Base-by-base conservation (phyloP, 2,797 vertebrate species). In the Falco rusticolus region DNA sequence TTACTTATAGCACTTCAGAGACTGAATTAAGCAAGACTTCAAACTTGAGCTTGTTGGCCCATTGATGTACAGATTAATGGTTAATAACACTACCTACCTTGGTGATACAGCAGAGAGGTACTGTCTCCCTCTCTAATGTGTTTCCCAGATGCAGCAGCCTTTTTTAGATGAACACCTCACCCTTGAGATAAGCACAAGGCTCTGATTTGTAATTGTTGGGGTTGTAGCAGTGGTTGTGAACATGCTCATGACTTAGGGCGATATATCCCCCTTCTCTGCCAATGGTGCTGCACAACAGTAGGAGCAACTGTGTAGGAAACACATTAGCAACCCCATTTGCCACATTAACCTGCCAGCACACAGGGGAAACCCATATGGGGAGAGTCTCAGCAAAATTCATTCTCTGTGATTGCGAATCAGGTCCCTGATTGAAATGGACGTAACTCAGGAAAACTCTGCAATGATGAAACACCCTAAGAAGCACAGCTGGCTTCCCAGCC, bases 171-270 rank as follows among this genome's bases (percentile, higher is more conserved):
- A 13, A n/a, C 17, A 8, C 10, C 22, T 75, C 3, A 0, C 7
- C 33, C 45, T 31, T 53, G 57, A 82, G 51, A 66, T n/a, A 50
- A 87, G 19, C 16, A 5, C 16, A 6, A 39, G 26, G 34, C 28
- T 89, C 68, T 53, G 51, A 25, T 37, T 64, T 64, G 8, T 13
- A 28, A 25, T 21, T 43, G 13, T 9, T 51, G 21, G 4, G 8
- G 4, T 34, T 57, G 13, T 12, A 82, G 34, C 22, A 18, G 21
- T 1, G 5, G 16, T 48, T 29, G 21, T 72, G 37, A 71, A 13
- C 0, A 0, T 10, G 10, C 14, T 17, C 4, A 4, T 25, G 33
- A 71, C 4, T 63, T 29, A 17, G 25, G 48, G 13, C 1, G 3
- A 16, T 17, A 15, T 3, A 13, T 14, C 3, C 5, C 28, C 7